Conservation (phyloP, 2,888 invertebrate species). For the Ophion slaviceki region DNA sequence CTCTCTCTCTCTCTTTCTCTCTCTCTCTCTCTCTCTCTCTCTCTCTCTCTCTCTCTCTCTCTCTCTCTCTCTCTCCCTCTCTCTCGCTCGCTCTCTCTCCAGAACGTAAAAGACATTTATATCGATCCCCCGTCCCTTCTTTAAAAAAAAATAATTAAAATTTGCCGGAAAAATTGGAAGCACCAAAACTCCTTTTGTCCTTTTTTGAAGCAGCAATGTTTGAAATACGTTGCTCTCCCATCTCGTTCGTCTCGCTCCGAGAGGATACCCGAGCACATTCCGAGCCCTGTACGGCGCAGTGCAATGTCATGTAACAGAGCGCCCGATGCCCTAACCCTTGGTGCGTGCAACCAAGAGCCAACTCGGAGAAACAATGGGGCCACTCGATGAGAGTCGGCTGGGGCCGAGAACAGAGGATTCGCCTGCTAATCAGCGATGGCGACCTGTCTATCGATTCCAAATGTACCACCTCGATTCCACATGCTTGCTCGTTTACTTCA, state of each 20-base stretch:
- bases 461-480: not conserved
- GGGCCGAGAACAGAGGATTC: slow-evolving; percentile 9
- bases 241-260: slow-evolving; percentile 29
- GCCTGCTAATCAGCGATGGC: slow-evolving; percentile 15
- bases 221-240: not conserved
- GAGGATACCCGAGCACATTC: slow-evolving; percentile 38
- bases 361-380: slow-evolving; percentile 32
- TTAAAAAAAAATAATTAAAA: too few species aligned
- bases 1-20: not conserved
- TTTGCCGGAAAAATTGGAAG: not conserved
- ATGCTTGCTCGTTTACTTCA: not conserved
- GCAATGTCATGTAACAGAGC: slow-evolving; percentile 51
- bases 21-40: not conserved
- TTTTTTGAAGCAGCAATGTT: slow-evolving; percentile 9
- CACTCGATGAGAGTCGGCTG: slow-evolving; percentile 24
- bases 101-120: too few species aligned
- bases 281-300: slow-evolving; percentile 31
- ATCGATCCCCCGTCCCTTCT: too few species aligned
- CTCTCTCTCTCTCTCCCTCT: too few species aligned
- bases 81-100: not conserved
- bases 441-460: not conserved
- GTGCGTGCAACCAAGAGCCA: slow-evolving; percentile 15
- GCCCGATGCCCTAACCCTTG: slow-evolving; percentile 27
- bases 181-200: not conserved
- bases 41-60: too few species aligned